A percentile compares a stretch with the other conserved stretches of the same genome.
Conservation (phyloP, 1,140 invertebrate species). For the Lepidurus couesii region DNA sequence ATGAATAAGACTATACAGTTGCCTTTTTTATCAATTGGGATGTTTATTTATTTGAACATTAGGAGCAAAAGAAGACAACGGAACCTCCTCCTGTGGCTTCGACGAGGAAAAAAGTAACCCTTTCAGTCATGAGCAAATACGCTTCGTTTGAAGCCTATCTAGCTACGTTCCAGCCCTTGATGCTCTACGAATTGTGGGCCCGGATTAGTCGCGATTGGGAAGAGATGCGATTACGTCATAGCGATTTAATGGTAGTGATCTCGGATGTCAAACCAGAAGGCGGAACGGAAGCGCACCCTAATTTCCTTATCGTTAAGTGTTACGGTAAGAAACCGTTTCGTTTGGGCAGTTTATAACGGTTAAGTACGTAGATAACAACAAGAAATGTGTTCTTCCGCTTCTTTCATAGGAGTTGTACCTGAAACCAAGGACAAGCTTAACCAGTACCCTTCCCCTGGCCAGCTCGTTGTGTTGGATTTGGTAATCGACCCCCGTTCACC, state of each 20-base stretch:
- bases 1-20: neutral
- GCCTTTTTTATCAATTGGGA: neutral
- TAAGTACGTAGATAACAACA: neutral
- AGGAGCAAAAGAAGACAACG: conserved; percentile 8
- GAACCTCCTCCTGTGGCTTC: neutral
- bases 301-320: neutral
- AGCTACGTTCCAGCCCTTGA: conserved; percentile 16
- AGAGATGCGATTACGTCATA: neutral
- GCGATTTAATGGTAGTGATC: conserved; percentile 8
- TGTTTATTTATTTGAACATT: neutral
- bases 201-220: conserved; percentile 19
- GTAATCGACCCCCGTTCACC: neutral
- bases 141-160: conserved; percentile 1
- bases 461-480: neutral
- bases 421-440: neutral
- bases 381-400: neutral
- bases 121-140: conserved; percentile 27
- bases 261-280: neutral
- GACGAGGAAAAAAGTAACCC: neutral
- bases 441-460: neutral
- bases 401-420: neutral
- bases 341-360: neutral
- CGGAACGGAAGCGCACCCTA: neutral
- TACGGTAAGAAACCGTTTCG: neutral
- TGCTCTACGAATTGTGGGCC: conserved; percentile 30